Evolutionary conservation across 2,113 vertebrate genomes (phyloP).

Genomic region (Myotis davidii): DNA sequence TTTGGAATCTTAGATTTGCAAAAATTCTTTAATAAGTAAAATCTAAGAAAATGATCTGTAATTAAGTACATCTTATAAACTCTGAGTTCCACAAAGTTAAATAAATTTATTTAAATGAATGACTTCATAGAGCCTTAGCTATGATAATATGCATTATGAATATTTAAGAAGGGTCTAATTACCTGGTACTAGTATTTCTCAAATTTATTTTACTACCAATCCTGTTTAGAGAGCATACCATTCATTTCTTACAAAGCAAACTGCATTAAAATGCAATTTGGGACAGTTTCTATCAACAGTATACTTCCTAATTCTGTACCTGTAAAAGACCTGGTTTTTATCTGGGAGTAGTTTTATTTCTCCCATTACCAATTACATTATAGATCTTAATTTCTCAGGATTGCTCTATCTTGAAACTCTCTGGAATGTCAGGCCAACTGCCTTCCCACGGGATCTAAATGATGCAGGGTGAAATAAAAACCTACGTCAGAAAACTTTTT

Average conservation of each 20-base stretch:
- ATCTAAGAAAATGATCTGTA: neutral
- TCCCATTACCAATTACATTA: neutral
- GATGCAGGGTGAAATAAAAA: neutral
- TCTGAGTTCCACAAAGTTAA: neutral
- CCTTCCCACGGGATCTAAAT: neutral
- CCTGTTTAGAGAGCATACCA: neutral
- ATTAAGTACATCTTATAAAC: neutral
- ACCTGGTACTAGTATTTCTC: neutral
- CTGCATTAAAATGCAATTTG: neutral
- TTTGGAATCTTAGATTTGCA: neutral
- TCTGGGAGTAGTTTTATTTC: neutral
- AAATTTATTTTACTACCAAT: conserved; percentile 21
- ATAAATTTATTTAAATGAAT: neutral
- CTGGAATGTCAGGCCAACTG: neutral
- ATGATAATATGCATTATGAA: neutral
- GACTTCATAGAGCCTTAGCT: neutral
- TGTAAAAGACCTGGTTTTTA: neutral
- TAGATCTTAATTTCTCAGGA: neutral
- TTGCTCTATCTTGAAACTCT: neutral
- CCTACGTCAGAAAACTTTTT: neutral
- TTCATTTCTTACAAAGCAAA: neutral
- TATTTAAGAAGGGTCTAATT: conserved; percentile 10
- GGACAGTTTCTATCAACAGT: neutral
- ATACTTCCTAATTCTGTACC: neutral
- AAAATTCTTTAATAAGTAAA: conserved; percentile 1